These are phyloP conservation scores for Mionectes macconnelli DNA, from an alignment of 2,113 vertebrate species.

Conservation along the genomic window DNA sequence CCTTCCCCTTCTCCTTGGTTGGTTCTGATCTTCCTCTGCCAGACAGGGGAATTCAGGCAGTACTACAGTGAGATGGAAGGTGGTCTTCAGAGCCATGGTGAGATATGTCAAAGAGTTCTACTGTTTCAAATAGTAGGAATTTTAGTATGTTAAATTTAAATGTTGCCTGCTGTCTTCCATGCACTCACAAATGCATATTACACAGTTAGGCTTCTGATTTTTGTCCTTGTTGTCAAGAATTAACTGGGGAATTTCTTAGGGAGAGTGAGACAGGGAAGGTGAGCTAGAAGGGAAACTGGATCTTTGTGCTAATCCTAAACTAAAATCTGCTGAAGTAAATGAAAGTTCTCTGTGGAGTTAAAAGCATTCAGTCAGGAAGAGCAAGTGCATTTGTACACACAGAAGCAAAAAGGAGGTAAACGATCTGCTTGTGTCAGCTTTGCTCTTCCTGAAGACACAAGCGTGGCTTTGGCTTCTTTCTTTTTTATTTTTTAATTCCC, in stretches of 20 bases:
- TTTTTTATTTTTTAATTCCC: background rate
- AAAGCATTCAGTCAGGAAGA: background rate
- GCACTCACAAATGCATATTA: background rate
- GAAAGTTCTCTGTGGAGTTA: background rate
- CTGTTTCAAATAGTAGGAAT: background rate
- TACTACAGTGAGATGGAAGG: background rate
- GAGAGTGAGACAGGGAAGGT: background rate
- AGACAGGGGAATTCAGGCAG: background rate
- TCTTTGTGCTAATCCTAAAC: background rate
- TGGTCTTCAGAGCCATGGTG: background rate
- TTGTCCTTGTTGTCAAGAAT: background rate
- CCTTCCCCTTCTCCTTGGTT: background rate
- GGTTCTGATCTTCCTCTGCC: background rate
- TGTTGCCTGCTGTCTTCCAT: background rate
- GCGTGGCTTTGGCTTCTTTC: background rate
- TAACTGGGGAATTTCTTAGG: background rate
- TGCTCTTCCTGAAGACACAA: background rate
- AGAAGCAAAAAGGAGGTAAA: background rate
- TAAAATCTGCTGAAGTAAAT: background rate
- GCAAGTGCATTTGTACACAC: background rate
- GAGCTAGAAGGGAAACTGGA: background rate
- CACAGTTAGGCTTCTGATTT: background rate
- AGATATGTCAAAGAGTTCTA: background rate
- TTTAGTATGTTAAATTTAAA: background rate
- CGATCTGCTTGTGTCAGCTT: conserved; percentile 25